These are phyloP conservation scores for Lymantria dispar DNA, from an alignment of 2,888 invertebrate genomes.

Conservation along the genomic window DNA sequence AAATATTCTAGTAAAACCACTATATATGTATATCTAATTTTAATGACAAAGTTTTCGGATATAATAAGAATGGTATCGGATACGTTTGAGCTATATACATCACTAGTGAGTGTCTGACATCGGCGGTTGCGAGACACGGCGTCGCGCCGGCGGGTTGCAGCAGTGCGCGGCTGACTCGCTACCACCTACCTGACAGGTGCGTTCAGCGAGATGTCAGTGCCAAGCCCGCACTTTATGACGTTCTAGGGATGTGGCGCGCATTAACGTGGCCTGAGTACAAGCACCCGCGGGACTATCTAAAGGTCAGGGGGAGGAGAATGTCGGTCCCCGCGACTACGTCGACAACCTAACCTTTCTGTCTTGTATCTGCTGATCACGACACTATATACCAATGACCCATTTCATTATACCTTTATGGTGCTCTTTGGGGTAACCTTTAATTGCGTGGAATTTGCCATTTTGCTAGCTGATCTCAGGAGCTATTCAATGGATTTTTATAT, in stretches of 20 bases:
- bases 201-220: conserved; percentile 18
- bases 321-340: conserved; percentile 29
- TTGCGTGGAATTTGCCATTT: conserved; percentile 48
- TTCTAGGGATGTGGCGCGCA: conserved; percentile 46
- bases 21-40: no score
- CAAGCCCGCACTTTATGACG: conserved; percentile 31
- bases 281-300: conserved; percentile 48
- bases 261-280: conserved; percentile 54
- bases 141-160: conserved; percentile 52
- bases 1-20: no score
- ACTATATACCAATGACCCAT: conserved; percentile 50
- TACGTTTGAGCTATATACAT: conserved; percentile 13
- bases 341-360: conserved; percentile 54
- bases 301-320: conserved; percentile 56
- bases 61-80: background rate
- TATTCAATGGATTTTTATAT: background rate
- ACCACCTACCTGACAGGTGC: conserved; percentile 42
- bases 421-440: conserved; percentile 54
- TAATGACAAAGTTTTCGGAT: background rate
- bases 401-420: conserved; percentile 53
- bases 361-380: conserved; percentile 47
- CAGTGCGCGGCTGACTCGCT: conserved; percentile 53
- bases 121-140: conserved; percentile 37
- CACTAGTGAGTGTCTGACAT: conserved; percentile 26
- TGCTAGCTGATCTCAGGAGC: background rate